phyloP scores from a whole-genome alignment of 2,888 invertebrate species.

The Plemyria rubiginata region DNA sequence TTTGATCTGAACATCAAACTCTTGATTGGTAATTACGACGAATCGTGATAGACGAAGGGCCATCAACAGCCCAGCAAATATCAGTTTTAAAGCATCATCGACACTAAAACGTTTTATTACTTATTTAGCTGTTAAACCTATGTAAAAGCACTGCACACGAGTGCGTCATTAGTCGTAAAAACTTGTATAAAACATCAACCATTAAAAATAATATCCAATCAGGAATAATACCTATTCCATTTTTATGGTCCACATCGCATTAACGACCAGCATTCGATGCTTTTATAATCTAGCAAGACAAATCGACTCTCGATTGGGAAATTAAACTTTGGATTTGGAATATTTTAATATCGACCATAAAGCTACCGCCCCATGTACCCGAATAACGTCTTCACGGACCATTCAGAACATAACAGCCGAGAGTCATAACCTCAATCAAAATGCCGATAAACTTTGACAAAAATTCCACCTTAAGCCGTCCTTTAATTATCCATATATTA shows the following conservation, averaged over 20 bases:
- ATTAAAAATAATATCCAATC: constrained; percentile 70
- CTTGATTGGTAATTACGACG: constrained; percentile 23
- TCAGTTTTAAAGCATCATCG: constrained; percentile 28
- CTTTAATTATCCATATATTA: constrained; percentile 85
- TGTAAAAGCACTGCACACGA: constrained; percentile 34
- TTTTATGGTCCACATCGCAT: constrained; percentile 67
- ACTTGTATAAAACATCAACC: constrained; percentile 52
- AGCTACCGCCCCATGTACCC: constrained; percentile 74
- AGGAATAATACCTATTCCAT: constrained; percentile 61
- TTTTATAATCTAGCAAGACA: constrained; percentile 78
- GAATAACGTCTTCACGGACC: constrained; percentile 62
- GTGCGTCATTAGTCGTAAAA: constrained; percentile 50
- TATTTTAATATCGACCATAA: constrained; percentile 66
- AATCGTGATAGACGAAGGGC: constrained; percentile 33
- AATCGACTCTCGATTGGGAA: constrained; percentile 69
- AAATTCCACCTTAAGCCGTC: constrained; percentile 83
- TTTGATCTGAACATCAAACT: constrained; percentile 25
- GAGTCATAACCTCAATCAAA: constrained; percentile 83
- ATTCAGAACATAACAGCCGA: constrained; percentile 50
- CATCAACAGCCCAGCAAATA: constrained; percentile 35
- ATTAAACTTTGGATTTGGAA: constrained; percentile 49
- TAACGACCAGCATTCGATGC: constrained; percentile 67
- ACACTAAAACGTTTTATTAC: constrained; percentile 43
- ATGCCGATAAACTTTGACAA: constrained; percentile 83
- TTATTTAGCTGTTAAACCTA: constrained; percentile 52